Base-by-base conservation (phyloP, 2,113 vertebrate species). In the Esox niger region DNA sequence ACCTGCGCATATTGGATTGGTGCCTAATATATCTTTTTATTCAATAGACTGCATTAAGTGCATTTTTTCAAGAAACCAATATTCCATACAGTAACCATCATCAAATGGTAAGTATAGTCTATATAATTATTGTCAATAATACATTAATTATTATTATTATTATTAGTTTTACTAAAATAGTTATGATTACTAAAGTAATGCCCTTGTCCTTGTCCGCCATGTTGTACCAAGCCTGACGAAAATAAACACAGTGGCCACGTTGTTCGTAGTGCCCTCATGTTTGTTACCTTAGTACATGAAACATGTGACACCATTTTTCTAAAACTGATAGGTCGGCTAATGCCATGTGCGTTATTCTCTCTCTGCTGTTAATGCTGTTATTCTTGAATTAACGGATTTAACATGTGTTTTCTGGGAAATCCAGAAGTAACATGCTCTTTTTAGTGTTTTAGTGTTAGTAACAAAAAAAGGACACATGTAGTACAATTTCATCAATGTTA, bases 31-130 rank as follows among this genome's bases (percentile, higher is more conserved):
- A 43, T 43, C 17, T 43, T 43, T 15, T 43, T 43, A 15, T 43
- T 43, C 38, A 43, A 43, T 86, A 98, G 96, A 96, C 95, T 64
- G 96, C 96, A 65, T 94, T 98, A 85, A 98, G 96, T 94, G 95
- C 93, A 88, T 98, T 98, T 90, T 98, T 98, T 86, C 96, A 98
- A 93, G 96, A 98, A 92, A 94, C 96, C 79, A 98, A 95, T 89
- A 95, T 97, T 82, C 95, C 95, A 76, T 96, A 96, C 85, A 94
- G 93, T 84, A 95, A 97, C 92, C 94, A 94, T 88, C 96, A 98
- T 93, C 96, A 98, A 91, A 97, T 98, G 96, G 96, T 98, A 92
- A 98, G 96, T 93, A 59, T n/a, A 59, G 27, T 7, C 27, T 59
- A 59, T 27, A 30, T 15, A 6, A 52, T 52, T 8, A 52, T 52